phyloP scores from a whole-genome alignment of 1,140 invertebrate species.

The Microvelia longipes region DNA sequence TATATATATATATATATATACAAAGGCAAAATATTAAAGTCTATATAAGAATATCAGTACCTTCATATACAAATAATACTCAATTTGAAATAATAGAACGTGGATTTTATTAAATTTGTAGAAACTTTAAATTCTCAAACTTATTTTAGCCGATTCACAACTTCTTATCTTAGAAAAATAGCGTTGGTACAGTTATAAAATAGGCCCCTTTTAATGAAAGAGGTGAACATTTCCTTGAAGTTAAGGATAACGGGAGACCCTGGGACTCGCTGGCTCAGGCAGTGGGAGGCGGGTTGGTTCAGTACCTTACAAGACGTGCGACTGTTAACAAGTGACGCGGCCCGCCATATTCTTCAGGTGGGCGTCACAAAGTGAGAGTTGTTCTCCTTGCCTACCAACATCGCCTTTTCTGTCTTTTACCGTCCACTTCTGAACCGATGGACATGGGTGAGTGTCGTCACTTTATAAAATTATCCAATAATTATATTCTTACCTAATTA shows the following conservation, averaged over 20 bases:
- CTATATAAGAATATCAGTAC: not conserved
- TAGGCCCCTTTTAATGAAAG: not conserved
- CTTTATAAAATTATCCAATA: not conserved
- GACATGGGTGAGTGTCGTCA: not conserved
- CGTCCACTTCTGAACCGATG: not conserved
- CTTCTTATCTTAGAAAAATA: not conserved
- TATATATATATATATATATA: not conserved
- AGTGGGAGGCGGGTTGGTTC: not conserved
- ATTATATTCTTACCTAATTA: not conserved
- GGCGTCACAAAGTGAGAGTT: not conserved
- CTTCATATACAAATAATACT: not conserved
- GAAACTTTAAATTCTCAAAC: not conserved
- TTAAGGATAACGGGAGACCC: not conserved
- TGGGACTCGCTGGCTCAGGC: not conserved
- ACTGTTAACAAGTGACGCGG: too few relatives aligned
- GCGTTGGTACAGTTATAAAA: not conserved
- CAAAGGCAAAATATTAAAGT: not conserved
- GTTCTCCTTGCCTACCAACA: not conserved
- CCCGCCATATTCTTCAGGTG: not conserved
- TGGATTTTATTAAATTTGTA: not conserved
- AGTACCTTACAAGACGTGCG: not conserved
- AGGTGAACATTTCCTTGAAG: not conserved
- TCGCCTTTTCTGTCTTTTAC: not conserved
- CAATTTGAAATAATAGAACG: not conserved
- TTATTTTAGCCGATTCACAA: not conserved